Conservation (phyloP, 2,888 invertebrate genomes). For the Volucella inanis region DNA sequence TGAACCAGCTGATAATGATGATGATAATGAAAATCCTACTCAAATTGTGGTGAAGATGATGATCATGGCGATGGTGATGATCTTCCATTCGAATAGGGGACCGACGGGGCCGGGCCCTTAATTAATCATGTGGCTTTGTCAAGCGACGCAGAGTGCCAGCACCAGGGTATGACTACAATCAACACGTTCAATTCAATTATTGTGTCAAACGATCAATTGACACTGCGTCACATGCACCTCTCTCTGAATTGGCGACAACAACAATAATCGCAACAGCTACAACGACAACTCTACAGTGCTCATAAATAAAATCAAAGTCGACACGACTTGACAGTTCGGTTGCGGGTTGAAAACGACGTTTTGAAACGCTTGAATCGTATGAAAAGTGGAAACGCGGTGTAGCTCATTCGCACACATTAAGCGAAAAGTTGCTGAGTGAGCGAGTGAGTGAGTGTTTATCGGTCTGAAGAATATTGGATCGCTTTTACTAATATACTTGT, state of each 20-base stretch:
- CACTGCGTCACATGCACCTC: constrained; percentile 54
- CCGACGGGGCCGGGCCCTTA: constrained; percentile 28
- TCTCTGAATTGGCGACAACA: constrained; percentile 49
- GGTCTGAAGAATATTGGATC: constrained; percentile 2
- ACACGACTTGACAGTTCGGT: constrained; percentile 33
- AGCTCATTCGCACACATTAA: constrained; percentile 47
- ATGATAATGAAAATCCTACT: not conserved
- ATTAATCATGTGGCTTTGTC: constrained; percentile 47
- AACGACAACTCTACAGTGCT: constrained; percentile 41
- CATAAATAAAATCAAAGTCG: constrained; percentile 61
- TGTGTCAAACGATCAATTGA: constrained; percentile 69
- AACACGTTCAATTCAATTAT: constrained; percentile 63
- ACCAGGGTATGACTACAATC: constrained; percentile 3
- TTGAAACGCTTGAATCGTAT: constrained; percentile 11
- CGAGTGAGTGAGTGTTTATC: constrained; percentile 1
- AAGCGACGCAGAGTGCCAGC: constrained; percentile 42
- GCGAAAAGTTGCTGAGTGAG: constrained; percentile 50
- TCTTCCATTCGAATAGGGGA: no score
- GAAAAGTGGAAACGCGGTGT: constrained; percentile 1
- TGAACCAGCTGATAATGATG: constrained; percentile 15
- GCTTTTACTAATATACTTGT: not conserved
- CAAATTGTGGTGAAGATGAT: no score
- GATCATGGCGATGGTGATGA: no score
- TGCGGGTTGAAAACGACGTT: constrained; percentile 5
- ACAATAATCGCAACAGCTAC: constrained; percentile 36